A percentile compares a stretch with the other conserved stretches of the same genome.
Evolutionary conservation across 1,140 invertebrate species (phyloP).

Genomic region (Cecropterus lyciades): DNA sequence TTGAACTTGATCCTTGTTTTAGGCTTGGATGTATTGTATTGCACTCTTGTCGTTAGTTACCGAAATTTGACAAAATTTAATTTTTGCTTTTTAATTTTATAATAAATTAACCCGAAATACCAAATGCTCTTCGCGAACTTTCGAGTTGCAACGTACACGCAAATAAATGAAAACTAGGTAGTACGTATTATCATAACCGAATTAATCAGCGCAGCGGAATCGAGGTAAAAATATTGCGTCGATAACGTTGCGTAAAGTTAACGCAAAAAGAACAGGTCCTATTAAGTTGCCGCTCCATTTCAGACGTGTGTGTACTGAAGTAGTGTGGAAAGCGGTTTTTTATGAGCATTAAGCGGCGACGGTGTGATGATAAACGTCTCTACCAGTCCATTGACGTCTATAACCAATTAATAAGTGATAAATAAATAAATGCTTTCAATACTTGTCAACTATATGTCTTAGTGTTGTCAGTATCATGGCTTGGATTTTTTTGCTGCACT

Average conservation of each 20-base stretch:
- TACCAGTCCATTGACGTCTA: background rate
- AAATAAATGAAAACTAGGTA: slow-evolving; percentile 50
- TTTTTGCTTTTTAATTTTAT: too few species aligned
- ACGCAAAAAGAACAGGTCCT: slow-evolving; percentile 62
- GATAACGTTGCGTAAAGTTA: slow-evolving; percentile 63
- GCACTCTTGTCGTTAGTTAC: too few species aligned
- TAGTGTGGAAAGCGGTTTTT: slow-evolving; percentile 33
- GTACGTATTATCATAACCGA: slow-evolving; percentile 62
- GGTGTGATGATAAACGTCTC: slow-evolving; percentile 2
- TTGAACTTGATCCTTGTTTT: too few species aligned
- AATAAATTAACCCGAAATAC: too few species aligned
- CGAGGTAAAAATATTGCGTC: slow-evolving; percentile 66
- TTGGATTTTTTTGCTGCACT: too few species aligned
- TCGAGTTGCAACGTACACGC: slow-evolving; percentile 35
- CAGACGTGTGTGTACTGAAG: slow-evolving; percentile 43
- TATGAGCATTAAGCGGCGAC: slow-evolving; percentile 21
- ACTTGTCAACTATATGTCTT: background rate
- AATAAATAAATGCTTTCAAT: background rate
- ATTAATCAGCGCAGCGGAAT: slow-evolving; percentile 67
- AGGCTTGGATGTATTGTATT: too few species aligned
- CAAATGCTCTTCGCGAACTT: slow-evolving; percentile 28
- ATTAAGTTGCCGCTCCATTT: slow-evolving; percentile 68
- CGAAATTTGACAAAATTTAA: too few species aligned
- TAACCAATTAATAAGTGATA: background rate
- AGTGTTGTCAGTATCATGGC: too few species aligned